These are phyloP conservation scores for Ennomos fuscantarius DNA, from an alignment of 2,888 invertebrate genomes.

Conservation along the genomic window DNA sequence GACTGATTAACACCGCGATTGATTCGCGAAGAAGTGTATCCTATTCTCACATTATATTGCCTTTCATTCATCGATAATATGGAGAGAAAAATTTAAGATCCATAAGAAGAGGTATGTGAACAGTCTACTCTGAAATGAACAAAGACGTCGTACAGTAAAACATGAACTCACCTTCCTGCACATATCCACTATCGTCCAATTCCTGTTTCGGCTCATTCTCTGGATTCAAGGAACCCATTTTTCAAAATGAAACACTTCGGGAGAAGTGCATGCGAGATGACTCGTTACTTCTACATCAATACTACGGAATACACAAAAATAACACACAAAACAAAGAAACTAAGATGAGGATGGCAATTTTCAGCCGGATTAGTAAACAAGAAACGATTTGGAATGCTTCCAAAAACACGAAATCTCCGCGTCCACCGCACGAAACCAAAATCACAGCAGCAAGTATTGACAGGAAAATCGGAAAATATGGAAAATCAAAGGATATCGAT, in stretches of 20 bases:
- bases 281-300: slow-evolving; percentile 34
- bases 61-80: no score
- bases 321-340: slow-evolving; percentile 57
- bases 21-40: no score
- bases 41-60: no score
- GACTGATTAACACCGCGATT: no score
- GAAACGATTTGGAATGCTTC: slow-evolving; percentile 58
- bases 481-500: neutral
- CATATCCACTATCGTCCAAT: slow-evolving; percentile 64
- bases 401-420: slow-evolving; percentile 44
- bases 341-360: slow-evolving; percentile 47
- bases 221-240: slow-evolving; percentile 60
- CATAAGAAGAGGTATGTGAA: no score
- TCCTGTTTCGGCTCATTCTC: slow-evolving; percentile 53
- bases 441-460: slow-evolving; percentile 7
- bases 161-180: slow-evolving; percentile 58
- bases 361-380: slow-evolving; percentile 52
- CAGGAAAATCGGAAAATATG: slow-evolving; percentile 1
- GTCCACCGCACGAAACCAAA: slow-evolving; percentile 4
- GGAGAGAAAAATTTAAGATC: no score
- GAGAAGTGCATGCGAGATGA: slow-evolving; percentile 29
- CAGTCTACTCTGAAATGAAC: no score
- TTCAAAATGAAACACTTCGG: slow-evolving; percentile 28
- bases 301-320: slow-evolving; percentile 41
- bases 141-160: neutral